phyloP scores from a whole-genome alignment of 1,140 invertebrate species.

The Mya arenaria region DNA sequence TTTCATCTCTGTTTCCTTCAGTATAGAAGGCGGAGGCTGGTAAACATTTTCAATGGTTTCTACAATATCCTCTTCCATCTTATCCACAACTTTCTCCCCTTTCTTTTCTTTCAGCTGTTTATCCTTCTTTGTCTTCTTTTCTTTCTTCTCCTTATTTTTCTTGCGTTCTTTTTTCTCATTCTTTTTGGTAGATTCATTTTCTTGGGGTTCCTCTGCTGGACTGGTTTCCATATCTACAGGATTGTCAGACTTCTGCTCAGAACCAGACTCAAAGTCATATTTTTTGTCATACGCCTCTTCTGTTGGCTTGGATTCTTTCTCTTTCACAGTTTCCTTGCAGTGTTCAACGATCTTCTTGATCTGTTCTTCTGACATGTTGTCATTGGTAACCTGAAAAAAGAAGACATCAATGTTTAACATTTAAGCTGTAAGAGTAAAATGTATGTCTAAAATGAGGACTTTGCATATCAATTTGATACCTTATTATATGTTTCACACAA shows the following conservation, averaged over 20 bases:
- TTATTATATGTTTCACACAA: no score
- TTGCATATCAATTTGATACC: no score
- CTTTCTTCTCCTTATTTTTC: conserved; percentile 57
- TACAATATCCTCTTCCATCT: conserved; percentile 11
- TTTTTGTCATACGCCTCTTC: conserved; percentile 41
- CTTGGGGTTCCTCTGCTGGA: conserved; percentile 19
- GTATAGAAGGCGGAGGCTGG: conserved; percentile 15
- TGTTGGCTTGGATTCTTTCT: conserved; percentile 39
- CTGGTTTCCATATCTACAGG: conserved; percentile 18
- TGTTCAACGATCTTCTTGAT: conserved; percentile 53
- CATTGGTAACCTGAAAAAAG: conserved; percentile 16
- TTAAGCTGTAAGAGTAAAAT: not conserved
- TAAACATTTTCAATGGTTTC: conserved; percentile 36
- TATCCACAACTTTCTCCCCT: conserved; percentile 17
- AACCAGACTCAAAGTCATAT: conserved; percentile 7
- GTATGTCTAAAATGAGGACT: no score
- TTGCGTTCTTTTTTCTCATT: conserved; percentile 54
- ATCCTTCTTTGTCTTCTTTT: conserved; percentile 50
- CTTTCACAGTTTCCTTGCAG: conserved; percentile 44
- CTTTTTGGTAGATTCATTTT: conserved; percentile 51
- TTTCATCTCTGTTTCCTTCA: conserved; percentile 40
- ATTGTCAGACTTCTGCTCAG: conserved; percentile 22
- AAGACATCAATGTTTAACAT: not conserved
- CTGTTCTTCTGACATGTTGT: conserved; percentile 53
- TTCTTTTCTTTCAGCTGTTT: conserved; percentile 29